phyloP scores from a whole-genome alignment of 2,888 invertebrate genomes.

The Aradus depressus region DNA sequence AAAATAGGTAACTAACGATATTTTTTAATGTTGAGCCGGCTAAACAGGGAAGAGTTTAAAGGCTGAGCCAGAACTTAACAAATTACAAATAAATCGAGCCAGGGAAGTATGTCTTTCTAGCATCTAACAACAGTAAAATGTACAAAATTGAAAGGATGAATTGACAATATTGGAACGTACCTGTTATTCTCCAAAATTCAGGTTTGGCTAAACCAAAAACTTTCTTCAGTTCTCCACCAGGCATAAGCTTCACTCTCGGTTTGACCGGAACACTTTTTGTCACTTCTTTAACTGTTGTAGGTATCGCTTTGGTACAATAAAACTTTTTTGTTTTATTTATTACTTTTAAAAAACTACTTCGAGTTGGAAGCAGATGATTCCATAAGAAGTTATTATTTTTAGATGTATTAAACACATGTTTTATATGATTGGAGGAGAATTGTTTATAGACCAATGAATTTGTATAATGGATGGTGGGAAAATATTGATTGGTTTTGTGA shows the following conservation, averaged over 20 bases:
- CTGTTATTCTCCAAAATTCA: conserved; percentile 30
- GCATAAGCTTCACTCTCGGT: conserved; percentile 9
- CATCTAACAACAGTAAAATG: too few relatives aligned
- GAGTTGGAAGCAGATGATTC: conserved; percentile 7
- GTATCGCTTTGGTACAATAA: conserved; percentile 6
- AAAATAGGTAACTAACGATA: not conserved
- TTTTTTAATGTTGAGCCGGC: not conserved
- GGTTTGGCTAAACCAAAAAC: conserved; percentile 30
- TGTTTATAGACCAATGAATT: conserved; percentile 12
- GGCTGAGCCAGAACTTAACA: not conserved
- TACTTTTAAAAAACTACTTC: conserved; percentile 1
- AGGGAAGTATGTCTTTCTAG: too few relatives aligned
- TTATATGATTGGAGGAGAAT: conserved; percentile 10
- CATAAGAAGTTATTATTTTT: not conserved
- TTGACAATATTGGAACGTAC: conserved; percentile 20
- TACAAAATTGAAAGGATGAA: too few relatives aligned
- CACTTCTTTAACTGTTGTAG: conserved; percentile 3
- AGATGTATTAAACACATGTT: conserved; percentile 15
- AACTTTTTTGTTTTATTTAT: conserved; percentile 4
- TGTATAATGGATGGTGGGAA: conserved; percentile 2
- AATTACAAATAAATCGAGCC: conserved; percentile 4
- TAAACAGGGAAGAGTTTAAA: not conserved
- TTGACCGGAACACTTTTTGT: conserved; percentile 1
- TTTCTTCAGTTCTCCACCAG: conserved; percentile 27
- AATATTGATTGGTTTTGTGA: conserved; percentile 15